phyloP scores from a whole-genome alignment of 2,113 vertebrate species.

The Peromyscus polionotus region DNA sequence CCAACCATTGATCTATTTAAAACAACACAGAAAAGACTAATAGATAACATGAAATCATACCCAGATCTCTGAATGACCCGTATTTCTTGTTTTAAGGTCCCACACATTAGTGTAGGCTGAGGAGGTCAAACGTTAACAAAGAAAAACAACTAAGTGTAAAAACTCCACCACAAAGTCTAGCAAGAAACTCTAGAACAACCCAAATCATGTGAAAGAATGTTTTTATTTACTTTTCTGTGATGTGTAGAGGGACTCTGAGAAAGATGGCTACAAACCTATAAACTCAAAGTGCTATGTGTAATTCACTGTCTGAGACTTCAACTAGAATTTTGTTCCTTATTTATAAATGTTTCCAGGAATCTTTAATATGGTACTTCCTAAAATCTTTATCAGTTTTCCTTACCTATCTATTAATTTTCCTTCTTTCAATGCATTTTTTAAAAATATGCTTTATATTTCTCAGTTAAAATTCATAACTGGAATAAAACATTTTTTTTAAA shows the following conservation, averaged over 20 bases:
- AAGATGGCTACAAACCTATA: slow-evolving; percentile 62
- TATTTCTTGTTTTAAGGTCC: slow-evolving; percentile 61
- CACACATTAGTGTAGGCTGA: slow-evolving; percentile 1
- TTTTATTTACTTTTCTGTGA: slow-evolving; percentile 70
- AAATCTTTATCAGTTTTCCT: slow-evolving; percentile 60
- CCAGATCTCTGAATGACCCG: slow-evolving; percentile 48
- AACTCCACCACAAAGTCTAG: neutral
- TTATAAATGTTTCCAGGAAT: slow-evolving; percentile 49
- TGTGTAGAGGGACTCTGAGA: slow-evolving; percentile 69
- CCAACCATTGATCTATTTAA: slow-evolving; percentile 50
- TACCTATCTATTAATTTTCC: neutral
- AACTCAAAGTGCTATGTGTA: slow-evolving; percentile 67
- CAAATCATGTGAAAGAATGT: slow-evolving; percentile 61
- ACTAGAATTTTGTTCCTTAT: slow-evolving; percentile 61
- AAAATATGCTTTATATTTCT: slow-evolving; percentile 49
- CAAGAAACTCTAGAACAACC: slow-evolving; percentile 10
- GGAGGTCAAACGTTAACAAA: slow-evolving; percentile 53
- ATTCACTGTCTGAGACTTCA: slow-evolving; percentile 61
- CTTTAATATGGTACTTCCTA: slow-evolving; percentile 39
- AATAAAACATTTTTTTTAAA: slow-evolving; percentile 60
- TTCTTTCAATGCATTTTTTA: slow-evolving; percentile 26
- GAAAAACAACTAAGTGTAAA: slow-evolving; percentile 34
- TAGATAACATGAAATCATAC: slow-evolving; percentile 55
- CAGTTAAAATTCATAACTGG: slow-evolving; percentile 49
- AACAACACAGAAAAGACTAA: slow-evolving; percentile 50